Evolutionary conservation across 2,797 vertebrate species (phyloP).

Genomic region (Phataginus tricuspis): DNA sequence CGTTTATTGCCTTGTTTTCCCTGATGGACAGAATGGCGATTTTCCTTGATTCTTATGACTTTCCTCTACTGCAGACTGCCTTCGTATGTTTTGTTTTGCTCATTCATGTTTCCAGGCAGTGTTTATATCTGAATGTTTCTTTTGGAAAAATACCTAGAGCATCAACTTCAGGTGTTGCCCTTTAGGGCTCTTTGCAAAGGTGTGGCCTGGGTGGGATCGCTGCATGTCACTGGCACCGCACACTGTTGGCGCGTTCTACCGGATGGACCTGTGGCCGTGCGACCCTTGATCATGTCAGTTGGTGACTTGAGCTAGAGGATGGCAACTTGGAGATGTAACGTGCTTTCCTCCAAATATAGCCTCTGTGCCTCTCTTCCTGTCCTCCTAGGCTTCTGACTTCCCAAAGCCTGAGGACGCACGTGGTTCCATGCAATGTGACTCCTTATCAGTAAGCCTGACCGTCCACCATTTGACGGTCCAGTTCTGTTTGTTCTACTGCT

Average conservation of each 20-base stretch:
- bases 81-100: constrained; percentile 50
- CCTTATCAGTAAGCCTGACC: neutral
- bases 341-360: neutral
- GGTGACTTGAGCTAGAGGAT: neutral
- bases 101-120: neutral
- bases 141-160: constrained; percentile 37
- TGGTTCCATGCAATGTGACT: neutral
- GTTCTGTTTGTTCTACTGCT: constrained; percentile 54
- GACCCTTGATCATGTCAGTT: neutral
- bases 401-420: neutral
- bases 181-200: neutral
- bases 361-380: neutral
- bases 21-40: neutral
- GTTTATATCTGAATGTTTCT: constrained; percentile 41
- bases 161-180: neutral
- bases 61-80: neutral
- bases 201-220: neutral
- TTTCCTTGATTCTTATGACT: constrained; percentile 14
- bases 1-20: neutral
- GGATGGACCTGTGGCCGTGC: neutral
- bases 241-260: neutral
- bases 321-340: neutral
- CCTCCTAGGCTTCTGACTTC: neutral
- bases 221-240: neutral
- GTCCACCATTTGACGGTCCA: neutral